A percentile compares a stretch with the other conserved stretches of the same genome.
Evolutionary conservation across 2,888 invertebrate species (phyloP).

Genomic region (Apotomis turbidana): DNA sequence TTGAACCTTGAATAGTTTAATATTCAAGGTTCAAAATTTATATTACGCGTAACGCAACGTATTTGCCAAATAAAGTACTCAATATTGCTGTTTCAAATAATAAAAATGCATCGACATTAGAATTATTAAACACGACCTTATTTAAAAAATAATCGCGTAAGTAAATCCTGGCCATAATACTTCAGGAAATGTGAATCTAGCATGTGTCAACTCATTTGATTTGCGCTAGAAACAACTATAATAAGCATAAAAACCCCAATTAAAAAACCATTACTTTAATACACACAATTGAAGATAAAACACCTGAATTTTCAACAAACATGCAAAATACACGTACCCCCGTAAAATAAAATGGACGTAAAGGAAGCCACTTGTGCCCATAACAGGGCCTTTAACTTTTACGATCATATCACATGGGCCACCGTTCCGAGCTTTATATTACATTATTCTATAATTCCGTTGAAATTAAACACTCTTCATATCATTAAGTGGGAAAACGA

Average conservation of each 20-base stretch:
- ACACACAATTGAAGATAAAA: not conserved
- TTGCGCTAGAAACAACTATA: not conserved
- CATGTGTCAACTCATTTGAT: no score
- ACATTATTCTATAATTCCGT: slow-evolving; percentile 31
- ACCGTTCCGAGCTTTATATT: slow-evolving; percentile 31
- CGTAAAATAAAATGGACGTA: slow-evolving; percentile 32
- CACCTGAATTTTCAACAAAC: slow-evolving; percentile 9
- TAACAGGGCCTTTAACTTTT: slow-evolving; percentile 39
- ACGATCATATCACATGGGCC: slow-evolving; percentile 27
- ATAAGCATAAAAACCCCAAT: not conserved
- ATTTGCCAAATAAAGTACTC: no score
- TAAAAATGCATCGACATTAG: no score
- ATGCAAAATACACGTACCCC: slow-evolving; percentile 13
- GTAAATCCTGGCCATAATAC: no score
- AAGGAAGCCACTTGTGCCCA: slow-evolving; percentile 27
- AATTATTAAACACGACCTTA: no score
- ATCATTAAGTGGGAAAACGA: slow-evolving; percentile 6
- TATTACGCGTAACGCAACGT: no score
- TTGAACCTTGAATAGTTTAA: no score
- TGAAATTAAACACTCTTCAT: slow-evolving; percentile 26
- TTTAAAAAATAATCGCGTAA: no score
- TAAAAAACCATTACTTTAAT: not conserved
- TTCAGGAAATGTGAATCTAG: no score
- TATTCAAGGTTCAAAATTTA: no score
- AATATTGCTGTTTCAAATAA: no score